phyloP scores from a whole-genome alignment of 37 sponge, comb jelly and placozoan species.

The Cliona cf. orientalis region DNA sequence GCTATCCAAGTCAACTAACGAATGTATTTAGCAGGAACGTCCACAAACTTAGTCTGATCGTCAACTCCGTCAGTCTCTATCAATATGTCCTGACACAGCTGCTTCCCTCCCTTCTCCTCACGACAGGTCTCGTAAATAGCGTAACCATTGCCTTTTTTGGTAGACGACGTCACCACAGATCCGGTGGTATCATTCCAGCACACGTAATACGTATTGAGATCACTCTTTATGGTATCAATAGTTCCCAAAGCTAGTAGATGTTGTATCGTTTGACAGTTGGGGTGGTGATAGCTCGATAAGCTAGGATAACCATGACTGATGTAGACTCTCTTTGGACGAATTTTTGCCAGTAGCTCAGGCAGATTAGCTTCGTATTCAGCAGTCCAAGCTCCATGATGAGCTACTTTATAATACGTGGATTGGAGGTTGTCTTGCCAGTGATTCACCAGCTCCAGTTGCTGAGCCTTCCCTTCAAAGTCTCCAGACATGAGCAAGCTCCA shows the following conservation, averaged over 20 bases:
- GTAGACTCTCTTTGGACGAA: constrained; percentile 22
- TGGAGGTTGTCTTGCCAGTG: constrained; percentile 2
- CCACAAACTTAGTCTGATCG: neutral
- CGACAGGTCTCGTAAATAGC: constrained; percentile 40
- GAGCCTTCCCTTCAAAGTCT: constrained; percentile 14
- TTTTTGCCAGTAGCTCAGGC: neutral
- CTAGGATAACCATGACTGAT: constrained; percentile 25
- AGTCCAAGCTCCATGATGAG: constrained; percentile 54
- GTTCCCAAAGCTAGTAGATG: constrained; percentile 7
- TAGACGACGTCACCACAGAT: too few relatives aligned
- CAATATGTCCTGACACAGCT: constrained; percentile 34
- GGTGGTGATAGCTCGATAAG: constrained; percentile 24
- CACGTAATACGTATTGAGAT: constrained; percentile 6
- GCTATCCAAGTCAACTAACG: neutral
- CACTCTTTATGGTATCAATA: neutral
- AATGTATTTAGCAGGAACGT: constrained; percentile 5
- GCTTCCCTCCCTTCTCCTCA: neutral
- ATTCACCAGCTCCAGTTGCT: neutral
- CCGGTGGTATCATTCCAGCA: constrained; percentile 3
- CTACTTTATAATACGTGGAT: constrained; percentile 35
- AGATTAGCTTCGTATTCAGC: constrained; percentile 22
- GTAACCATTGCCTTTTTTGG: neutral
- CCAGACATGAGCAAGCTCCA: constrained; percentile 37
- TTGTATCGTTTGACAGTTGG: neutral
- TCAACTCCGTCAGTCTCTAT: constrained; percentile 1